Base-by-base conservation (phyloP, 1,140 invertebrate genomes). In the Campoletis sonorensis region DNA sequence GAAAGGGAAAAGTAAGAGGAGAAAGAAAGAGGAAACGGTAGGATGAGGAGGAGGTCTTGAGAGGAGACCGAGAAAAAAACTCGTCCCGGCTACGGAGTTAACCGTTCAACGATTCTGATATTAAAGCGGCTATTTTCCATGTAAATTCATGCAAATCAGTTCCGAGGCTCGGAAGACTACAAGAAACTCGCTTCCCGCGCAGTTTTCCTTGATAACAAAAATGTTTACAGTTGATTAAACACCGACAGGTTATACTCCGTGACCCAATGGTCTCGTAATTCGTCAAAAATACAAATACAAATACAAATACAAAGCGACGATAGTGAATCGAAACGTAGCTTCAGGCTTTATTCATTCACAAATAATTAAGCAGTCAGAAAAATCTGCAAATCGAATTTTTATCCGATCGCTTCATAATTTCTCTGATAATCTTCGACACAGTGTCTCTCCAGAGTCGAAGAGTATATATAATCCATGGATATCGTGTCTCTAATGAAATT, bases 141-240 rank as follows among this genome's bases (percentile, higher is more conserved):
- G 51, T 23, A 61, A 77, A 77, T 77, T 77, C 61, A 77, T 77
- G 75, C 75, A 61, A 77, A 77, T 77, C 21, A 21, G 51, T 77
- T 64, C 8, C 51, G 30, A 23, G 75, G 2, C 21, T 77, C 10
- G 58, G 49, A 51, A 75, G 23, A 15, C 72, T 49, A 18, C 8
- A 33, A 70, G n/a, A 70, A 33, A 33, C 30, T 15, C 0, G 15
- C 16, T 70, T 18, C n/a, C 33, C 26, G 30, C 26, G 30, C 15
- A 11, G 67, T 33, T 11, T 33, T 21, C 3, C 26, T 30, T 70
- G 67, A 26, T 26, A 64, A 64, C 26, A 70, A 70, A 70, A 33
- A 33, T 70, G 30, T 70, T 18, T 70, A 23, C 61, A 27, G 61
- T 64, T 64, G 61, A 64, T 26, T 64, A 26, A 54, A 54, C 18